Conservation (phyloP, 2,113 vertebrate genomes). For the Vimba vimba region DNA sequence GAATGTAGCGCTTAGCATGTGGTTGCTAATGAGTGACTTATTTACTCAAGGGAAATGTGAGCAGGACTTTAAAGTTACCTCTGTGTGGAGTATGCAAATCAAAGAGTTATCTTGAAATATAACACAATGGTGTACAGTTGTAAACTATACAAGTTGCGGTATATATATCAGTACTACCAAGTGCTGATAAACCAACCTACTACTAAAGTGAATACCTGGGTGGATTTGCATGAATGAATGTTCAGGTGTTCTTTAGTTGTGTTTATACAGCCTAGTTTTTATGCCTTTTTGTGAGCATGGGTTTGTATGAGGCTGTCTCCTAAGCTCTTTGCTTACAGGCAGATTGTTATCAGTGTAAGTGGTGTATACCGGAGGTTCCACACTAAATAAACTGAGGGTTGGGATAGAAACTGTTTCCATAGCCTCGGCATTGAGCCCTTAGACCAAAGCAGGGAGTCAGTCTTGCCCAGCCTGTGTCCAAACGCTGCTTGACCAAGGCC, state of each 20-base stretch:
- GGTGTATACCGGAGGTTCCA: constrained; percentile 20
- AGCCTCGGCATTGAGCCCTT: constrained; percentile 50
- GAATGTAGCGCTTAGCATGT: constrained; percentile 28
- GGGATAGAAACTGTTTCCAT: constrained; percentile 57
- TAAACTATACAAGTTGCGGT: constrained; percentile 13
- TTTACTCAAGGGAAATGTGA: constrained; percentile 15
- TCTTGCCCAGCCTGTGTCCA: constrained; percentile 29
- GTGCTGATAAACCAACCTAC: constrained; percentile 13
- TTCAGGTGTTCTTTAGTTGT: background rate
- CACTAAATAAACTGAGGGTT: constrained; percentile 47
- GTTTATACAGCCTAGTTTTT: background rate
- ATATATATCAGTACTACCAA: constrained; percentile 10
- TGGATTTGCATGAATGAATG: constrained; percentile 27
- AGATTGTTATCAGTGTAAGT: constrained; percentile 32
- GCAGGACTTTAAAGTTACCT: constrained; percentile 28
- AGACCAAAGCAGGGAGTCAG: constrained; percentile 64
- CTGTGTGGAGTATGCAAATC: constrained; percentile 38
- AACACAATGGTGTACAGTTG: background rate
- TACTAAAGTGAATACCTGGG: background rate
- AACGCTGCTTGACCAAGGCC: constrained; percentile 66
- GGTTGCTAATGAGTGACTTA: constrained; percentile 42
- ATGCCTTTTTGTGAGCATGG: constrained; percentile 1
- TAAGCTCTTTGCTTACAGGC: constrained; percentile 17
- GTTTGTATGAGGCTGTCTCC: constrained; percentile 6
- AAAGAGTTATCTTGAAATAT: constrained; percentile 21